Evolutionary conservation across 2,888 invertebrate species (phyloP), one percentile per base, ranked within the genome.

Genomic region (Meta bourneti): DNA sequence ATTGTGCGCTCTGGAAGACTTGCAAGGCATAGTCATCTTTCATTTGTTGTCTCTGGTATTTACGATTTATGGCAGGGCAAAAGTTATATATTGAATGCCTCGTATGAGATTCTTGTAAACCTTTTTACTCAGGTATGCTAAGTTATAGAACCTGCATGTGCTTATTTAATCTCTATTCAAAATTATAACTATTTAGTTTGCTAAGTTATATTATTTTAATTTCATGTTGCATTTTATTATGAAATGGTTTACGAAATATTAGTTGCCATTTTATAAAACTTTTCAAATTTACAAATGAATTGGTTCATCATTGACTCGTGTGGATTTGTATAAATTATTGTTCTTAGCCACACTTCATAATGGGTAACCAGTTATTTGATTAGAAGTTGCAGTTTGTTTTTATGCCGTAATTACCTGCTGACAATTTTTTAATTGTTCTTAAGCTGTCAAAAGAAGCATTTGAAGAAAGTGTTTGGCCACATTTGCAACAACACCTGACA

Each of bases 1-100:
- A 94, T 97, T 61, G 96, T 97, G 92, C 96, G 96, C 82, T 97
- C 97, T 0, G 96, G 96, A 34, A 95, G 96, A 82, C 96, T 97
- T 93, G 93, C 95, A 1, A n/a, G 88, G 19, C 95, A 95, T 93
- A 95, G 95, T 93, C 95, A 96, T 51, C 95, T 96, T 92, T 94
- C 94, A 81, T 94, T 95, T 94, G 94, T 96, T 49, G 93, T 96
- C 6, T 95, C 95, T 92, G 94, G 95, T 75, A 93, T 96, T 4
- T 93, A 96, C 49, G 94, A 94, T 80, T 96, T 96, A n/a, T 96
- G 96, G 49, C 96, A 95, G 89, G 96, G 96, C 94, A 96, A 96
- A 93, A 96, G 95, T 16, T 97, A 97, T 94, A 94, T 97, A 2
- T 95, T 95, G 84, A 95, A 96, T 92, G 95, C 96, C 84, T 96